Evolutionary conservation across 1,140 invertebrate species (phyloP), one percentile per base, ranked within the genome.

Genomic region (Drosophila kurseongensis): DNA sequence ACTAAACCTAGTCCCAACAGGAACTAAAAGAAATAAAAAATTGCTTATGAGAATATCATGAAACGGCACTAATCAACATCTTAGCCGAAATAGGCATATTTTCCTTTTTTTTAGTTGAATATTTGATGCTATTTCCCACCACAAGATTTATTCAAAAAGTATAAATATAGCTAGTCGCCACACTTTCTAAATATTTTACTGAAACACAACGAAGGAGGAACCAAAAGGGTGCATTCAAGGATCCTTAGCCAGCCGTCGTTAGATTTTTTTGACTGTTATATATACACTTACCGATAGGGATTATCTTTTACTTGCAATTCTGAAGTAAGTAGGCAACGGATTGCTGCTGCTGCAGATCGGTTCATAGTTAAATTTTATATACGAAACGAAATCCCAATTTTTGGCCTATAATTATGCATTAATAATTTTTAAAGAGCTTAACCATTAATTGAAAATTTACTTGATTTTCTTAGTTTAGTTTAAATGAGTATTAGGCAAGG

Each of bases 351-450:
- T 62, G 73, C 56, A 78, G 47, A 78, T 62, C 61, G 52, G 78
- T 72, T 84, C 80, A 79, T 80, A 85, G 81, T 80, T 77, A 77
- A 80, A 80, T 74, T 74, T 58, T 74, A 58, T 59, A 63, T 55
- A 71, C 40, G 45, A 47, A 47, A 48, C n/a, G 40, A 63, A 35
- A 38, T 40, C 35, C 48, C 32, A 58, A 63, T 80, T 63, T 44
- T 68, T 67, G 65, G 65, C 65, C 61, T 54, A 66, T 23, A 66
- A 66, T 54, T 66, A 68, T 71, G 59, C 38, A 35, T 41, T 55
- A 63, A 80, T 80, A 67, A 51, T 84, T 85, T 84, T 58, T 14
- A 75, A 51, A 80, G 81, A 85, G 82, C 81, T 85, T 85, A 82
- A 45, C 51, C 16, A 55, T 56, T 75, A 50, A 75, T 57, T 38